These are phyloP conservation scores for Pseudomyrmex pallidus DNA, from an alignment of 1,140 invertebrate genomes.

Conservation along the genomic window DNA sequence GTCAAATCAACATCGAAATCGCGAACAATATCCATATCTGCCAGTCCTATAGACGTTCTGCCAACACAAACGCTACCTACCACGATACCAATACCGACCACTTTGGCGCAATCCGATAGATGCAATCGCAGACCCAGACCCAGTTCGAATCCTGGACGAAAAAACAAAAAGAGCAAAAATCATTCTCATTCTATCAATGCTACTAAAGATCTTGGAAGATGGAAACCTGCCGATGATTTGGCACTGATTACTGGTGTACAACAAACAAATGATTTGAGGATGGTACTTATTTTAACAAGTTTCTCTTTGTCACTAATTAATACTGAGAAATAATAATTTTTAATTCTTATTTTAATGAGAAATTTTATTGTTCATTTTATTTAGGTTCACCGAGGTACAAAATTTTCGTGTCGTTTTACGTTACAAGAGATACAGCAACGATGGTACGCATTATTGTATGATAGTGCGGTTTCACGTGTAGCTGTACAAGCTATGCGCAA, in stretches of 20 bases:
- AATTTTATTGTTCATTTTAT: conserved; percentile 75
- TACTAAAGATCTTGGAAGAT: conserved; percentile 95
- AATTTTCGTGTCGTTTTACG: conserved; percentile 98
- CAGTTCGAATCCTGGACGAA: conserved; percentile 79
- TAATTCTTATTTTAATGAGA: conserved; percentile 3
- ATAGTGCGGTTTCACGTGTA: conserved; percentile 93
- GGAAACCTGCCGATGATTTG: conserved; percentile 99
- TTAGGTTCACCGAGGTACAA: conserved; percentile 95
- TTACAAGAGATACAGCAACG: conserved; percentile 97
- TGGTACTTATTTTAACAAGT: conserved; percentile 73
- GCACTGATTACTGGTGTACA: conserved; percentile 96
- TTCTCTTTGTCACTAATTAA: not conserved
- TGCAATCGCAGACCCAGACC: conserved; percentile 79
- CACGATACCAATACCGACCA: conserved; percentile 80
- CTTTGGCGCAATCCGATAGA: conserved; percentile 79
- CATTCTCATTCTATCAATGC: conserved; percentile 83
- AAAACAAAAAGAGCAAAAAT: conserved; percentile 84
- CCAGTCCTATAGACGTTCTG: conserved; percentile 82
- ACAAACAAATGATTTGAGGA: conserved; percentile 89
- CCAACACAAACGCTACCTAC: conserved; percentile 81
- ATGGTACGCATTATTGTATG: conserved; percentile 98
- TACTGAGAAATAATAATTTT: not conserved
- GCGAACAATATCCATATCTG: conserved; percentile 83
- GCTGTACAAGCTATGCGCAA: conserved; percentile 97
- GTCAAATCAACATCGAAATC: conserved; percentile 86